Evolutionary conservation across 2,113 vertebrate species (phyloP).

Genomic region (Gambusia holbrooki): DNA sequence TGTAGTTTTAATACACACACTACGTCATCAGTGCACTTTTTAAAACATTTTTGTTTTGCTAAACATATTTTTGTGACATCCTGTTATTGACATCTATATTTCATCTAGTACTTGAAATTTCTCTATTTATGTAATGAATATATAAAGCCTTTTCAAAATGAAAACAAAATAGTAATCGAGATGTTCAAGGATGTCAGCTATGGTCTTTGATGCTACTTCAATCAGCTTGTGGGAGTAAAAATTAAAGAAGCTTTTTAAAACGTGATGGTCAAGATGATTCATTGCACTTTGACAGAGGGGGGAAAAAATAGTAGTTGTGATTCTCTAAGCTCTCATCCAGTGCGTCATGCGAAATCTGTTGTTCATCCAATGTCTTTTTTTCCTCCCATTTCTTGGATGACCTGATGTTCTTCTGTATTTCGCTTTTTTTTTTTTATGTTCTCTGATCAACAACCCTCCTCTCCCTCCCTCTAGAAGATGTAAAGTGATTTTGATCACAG

Average conservation of each 20-base stretch:
- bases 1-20: not conserved
- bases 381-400: slow-evolving; percentile 24
- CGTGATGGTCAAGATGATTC: not conserved
- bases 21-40: too few relatives aligned
- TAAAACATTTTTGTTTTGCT: too few relatives aligned
- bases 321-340: not conserved
- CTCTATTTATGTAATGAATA: not conserved
- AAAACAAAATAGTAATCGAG: not conserved
- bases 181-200: not conserved
- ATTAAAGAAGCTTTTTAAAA: not conserved
- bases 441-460: slow-evolving; percentile 38
- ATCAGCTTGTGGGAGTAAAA: too few relatives aligned
- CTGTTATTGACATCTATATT: too few relatives aligned
- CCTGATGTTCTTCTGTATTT: slow-evolving; percentile 21
- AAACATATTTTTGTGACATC: too few relatives aligned
- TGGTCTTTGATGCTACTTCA: not conserved
- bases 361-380: slow-evolving; percentile 2
- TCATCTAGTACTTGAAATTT: too few relatives aligned
- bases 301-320: not conserved
- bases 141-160: not conserved
- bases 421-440: slow-evolving; percentile 20
- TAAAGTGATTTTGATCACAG: slow-evolving; percentile 63
- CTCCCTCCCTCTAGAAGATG: not conserved
- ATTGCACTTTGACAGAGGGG: not conserved
- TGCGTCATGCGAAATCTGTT: slow-evolving; percentile 27